phyloP scores from a whole-genome alignment of 2,113 vertebrate species.

The Stercorarius parasiticus region DNA sequence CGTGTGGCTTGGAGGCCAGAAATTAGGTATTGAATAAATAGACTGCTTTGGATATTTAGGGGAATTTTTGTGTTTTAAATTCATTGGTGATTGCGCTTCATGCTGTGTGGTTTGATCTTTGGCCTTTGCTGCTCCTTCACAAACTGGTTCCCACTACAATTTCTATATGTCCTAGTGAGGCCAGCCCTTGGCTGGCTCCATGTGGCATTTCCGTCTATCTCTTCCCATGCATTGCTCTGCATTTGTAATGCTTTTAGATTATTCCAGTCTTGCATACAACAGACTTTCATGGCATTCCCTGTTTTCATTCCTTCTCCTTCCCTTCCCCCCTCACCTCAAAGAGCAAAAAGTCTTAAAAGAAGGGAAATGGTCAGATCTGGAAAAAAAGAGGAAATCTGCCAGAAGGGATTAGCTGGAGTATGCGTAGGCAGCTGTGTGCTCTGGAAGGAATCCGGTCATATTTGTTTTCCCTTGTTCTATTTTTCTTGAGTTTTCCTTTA shows the following conservation, averaged over 20 bases:
- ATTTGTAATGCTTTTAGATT: neutral
- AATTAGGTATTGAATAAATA: neutral
- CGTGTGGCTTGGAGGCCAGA: neutral
- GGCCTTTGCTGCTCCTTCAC: neutral
- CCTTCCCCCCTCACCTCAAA: neutral
- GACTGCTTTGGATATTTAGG: neutral
- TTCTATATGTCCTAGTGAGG: neutral
- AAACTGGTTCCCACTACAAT: neutral
- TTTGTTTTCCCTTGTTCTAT: conserved; percentile 7
- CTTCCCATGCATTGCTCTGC: neutral
- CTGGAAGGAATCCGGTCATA: neutral
- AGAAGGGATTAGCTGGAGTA: conserved; percentile 1
- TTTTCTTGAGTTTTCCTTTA: neutral
- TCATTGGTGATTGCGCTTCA: neutral
- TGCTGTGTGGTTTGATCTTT: neutral
- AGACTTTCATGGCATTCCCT: neutral
- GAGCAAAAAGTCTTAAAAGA: neutral
- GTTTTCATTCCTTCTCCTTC: neutral
- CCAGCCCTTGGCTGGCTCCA: neutral
- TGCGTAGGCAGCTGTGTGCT: neutral
- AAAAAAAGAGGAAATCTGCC: neutral
- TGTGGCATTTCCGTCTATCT: neutral
- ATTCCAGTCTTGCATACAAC: neutral
- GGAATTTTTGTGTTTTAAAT: neutral
- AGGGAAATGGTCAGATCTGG: neutral